Percentiles rank a stretch among this genome's conserved stretches.
phyloP scores from a whole-genome alignment of 92 coral and sea anemone genomes.

The Porites divaricata region DNA sequence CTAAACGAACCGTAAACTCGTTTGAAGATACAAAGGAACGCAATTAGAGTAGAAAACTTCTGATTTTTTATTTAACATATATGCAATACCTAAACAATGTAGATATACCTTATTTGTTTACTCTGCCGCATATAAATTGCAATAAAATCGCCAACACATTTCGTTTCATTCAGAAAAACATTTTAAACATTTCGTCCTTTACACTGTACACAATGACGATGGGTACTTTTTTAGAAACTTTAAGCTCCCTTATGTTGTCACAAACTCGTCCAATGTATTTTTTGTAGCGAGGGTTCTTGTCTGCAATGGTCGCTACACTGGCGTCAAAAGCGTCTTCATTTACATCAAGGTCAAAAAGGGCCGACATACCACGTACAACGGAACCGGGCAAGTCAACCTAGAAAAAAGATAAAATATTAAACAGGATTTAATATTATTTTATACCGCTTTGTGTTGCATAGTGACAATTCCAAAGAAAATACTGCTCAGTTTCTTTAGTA shows the following conservation, averaged over 20 bases:
- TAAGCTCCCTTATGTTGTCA: constrained; percentile 81
- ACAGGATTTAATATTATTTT: too few species aligned
- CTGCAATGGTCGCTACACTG: constrained; percentile 78
- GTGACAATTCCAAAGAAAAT: too few species aligned
- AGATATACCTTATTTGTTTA: too few species aligned
- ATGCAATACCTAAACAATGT: not conserved
- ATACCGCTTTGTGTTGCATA: too few species aligned
- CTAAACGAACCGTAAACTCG: too few species aligned
- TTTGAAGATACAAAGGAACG: too few species aligned
- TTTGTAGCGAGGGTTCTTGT: constrained; percentile 74
- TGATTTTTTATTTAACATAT: not conserved
- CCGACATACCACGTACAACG: constrained; percentile 77
- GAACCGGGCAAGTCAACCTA: constrained; percentile 94
- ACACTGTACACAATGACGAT: constrained; percentile 86
- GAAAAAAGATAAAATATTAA: not conserved
- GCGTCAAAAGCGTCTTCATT: constrained; percentile 67
- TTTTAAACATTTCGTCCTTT: constrained; percentile 81
- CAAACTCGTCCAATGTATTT: constrained; percentile 79
- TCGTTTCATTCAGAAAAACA: constrained; percentile 60
- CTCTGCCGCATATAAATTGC: not conserved
- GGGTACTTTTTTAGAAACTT: constrained; percentile 75
- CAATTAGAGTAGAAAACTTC: not conserved
- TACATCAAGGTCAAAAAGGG: constrained; percentile 80
- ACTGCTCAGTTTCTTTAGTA: too few species aligned
- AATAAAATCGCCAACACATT: not conserved